phyloP scores from a whole-genome alignment of 2,113 vertebrate species.

The Ailurus styani region DNA sequence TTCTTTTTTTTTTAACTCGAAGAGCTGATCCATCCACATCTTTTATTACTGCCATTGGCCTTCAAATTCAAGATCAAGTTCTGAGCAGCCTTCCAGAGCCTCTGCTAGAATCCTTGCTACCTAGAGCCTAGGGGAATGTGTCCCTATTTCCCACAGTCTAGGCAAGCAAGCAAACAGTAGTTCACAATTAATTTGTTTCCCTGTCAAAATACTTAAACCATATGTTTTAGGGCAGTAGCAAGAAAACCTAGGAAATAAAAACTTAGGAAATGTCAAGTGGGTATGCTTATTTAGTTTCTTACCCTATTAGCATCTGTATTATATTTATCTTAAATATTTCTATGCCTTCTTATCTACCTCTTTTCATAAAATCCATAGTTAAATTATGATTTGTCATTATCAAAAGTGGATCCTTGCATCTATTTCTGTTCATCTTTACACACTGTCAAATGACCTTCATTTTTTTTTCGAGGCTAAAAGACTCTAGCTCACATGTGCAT shows the following conservation, averaged over 20 bases:
- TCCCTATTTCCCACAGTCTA: background rate
- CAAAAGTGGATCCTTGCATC: background rate
- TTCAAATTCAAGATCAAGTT: background rate
- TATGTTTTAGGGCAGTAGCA: background rate
- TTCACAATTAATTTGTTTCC: background rate
- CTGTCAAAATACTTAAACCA: background rate
- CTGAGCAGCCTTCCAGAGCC: background rate
- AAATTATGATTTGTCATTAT: background rate
- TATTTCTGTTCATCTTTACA: background rate
- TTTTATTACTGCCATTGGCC: background rate
- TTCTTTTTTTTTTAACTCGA: background rate
- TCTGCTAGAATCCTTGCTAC: background rate
- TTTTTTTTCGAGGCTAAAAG: background rate
- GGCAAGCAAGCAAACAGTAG: background rate
- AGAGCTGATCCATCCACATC: background rate
- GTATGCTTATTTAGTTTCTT: background rate
- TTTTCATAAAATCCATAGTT: background rate
- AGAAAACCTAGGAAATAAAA: background rate
- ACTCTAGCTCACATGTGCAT: background rate
- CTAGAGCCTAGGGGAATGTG: rapidly evolving
- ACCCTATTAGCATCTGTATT: background rate
- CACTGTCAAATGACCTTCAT: background rate
- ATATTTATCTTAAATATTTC: background rate
- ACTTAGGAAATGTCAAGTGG: background rate
- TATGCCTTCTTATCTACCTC: background rate